Conservation (phyloP, 1,140 invertebrate species). For the Agrypnia vestita region DNA sequence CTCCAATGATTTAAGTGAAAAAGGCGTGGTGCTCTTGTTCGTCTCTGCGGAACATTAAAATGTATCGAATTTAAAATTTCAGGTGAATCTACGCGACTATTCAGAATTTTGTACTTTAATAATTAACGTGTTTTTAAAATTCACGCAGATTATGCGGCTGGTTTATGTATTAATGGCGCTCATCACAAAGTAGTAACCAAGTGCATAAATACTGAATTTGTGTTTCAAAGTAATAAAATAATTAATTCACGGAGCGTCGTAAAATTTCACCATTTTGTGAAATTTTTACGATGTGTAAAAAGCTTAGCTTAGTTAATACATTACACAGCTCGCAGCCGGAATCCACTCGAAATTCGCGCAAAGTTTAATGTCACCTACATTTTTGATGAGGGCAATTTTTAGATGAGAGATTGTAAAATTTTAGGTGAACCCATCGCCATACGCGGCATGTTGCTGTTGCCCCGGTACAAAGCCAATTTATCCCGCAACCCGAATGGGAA, state of each 20-base stretch:
- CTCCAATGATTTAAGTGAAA: too few relatives aligned
- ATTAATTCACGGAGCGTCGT: constrained; percentile 3
- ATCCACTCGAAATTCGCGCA: constrained; percentile 1
- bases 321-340: not conserved
- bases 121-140: too few relatives aligned
- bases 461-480: too few relatives aligned
- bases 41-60: too few relatives aligned
- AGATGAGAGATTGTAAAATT: constrained; percentile 27
- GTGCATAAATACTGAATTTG: not conserved
- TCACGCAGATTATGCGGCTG: too few relatives aligned
- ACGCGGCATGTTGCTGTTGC: not conserved
- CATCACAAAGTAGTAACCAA: not conserved
- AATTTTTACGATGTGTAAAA: constrained; percentile 29
- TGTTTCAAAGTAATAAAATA: constrained; percentile 19
- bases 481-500: too few relatives aligned
- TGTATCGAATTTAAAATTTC: too few relatives aligned
- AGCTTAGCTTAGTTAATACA: not conserved
- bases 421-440: not conserved
- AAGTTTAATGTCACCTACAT: constrained; percentile 4
- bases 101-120: too few relatives aligned
- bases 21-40: too few relatives aligned
- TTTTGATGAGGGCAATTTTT: constrained; percentile 8
- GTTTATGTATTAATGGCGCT: too few relatives aligned
- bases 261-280: not conserved
- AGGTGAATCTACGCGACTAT: too few relatives aligned